Percentiles rank a stretch among this genome's conserved stretches.
phyloP scores from a whole-genome alignment of 2,888 invertebrate species.

The Bellardia bayeri region DNA sequence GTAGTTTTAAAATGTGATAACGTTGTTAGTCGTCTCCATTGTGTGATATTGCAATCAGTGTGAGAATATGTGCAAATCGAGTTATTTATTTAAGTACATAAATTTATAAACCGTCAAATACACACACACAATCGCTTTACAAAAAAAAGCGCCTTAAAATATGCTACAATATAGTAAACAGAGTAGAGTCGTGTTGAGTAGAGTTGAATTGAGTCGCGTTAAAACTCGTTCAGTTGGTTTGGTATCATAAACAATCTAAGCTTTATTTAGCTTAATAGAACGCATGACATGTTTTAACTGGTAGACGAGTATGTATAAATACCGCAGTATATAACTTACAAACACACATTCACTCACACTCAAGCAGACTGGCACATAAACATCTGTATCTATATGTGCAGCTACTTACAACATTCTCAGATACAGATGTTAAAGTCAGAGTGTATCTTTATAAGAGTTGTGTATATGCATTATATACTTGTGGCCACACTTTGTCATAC shows the following conservation, averaged over 20 bases:
- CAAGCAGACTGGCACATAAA: background rate
- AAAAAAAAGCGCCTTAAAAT: constrained; percentile 1
- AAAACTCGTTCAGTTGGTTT: constrained; percentile 33
- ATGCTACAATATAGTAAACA: background rate
- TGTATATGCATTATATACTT: constrained; percentile 41
- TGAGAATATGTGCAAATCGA: constrained; percentile 8
- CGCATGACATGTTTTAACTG: constrained; percentile 46
- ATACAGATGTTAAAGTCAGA: background rate
- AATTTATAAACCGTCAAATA: constrained; percentile 14
- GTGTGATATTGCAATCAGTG: background rate
- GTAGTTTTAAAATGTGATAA: background rate
- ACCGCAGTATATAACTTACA: constrained; percentile 32
- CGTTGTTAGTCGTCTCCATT: background rate
- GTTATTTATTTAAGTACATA: constrained; percentile 56
- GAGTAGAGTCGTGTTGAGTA: background rate
- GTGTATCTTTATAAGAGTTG: background rate
- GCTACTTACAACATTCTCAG: constrained; percentile 11
- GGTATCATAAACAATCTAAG: constrained; percentile 61
- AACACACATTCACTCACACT: background rate
- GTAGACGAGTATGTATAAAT: constrained; percentile 45
- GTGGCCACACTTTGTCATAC: constrained; percentile 68
- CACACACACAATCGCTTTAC: constrained; percentile 1
- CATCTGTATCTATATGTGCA: background rate
- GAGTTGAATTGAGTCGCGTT: constrained; percentile 30
- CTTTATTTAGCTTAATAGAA: constrained; percentile 46